Evolutionary conservation across 2,113 vertebrate genomes (phyloP), one percentile per base, ranked within the genome.

Genomic region (Dipodomys merriami): DNA sequence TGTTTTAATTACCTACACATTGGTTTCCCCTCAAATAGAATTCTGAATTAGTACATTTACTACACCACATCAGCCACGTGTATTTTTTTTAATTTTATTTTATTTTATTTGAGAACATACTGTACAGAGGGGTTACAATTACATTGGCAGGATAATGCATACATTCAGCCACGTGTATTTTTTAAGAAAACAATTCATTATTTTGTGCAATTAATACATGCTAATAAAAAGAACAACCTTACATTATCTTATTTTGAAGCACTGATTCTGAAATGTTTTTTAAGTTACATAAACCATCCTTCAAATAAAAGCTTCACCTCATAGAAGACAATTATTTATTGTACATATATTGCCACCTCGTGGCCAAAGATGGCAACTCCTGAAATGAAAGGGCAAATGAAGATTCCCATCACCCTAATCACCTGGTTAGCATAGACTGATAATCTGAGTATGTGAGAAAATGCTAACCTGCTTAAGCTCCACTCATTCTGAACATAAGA

Each of bases 271-370:
- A 95, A 96, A 90, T 74, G 77, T 53, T 49, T 72, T 49, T 79
- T 76, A 82, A 86, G 4, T 93, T 95, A 91, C 2, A 68, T 91
- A 94, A 96, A 95, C 74, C 2, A 18, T 79, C 69, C 62, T 71
- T 39, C 25, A 86, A 68, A 71, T 53, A 53, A 94, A 82, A 35
- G 2, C 18, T 76, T 67, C 88, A 49, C 6, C 12, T 16, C 20
- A 2, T 83, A 81, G 5, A 73, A 7, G 18, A 46, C 74, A 73
- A 88, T 39, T 82, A 84, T 94, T 84, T 93, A 69, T 49, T 91
- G 49, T 89, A 94, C 73, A 89, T 83, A 87, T 74, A 90, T 90
- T 94, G 91, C 95, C 93, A 92, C 72, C 96, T 93, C 57, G 94
- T 94, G 96, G 87, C 33, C 29, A 94, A 19, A 84, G 11, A 13